Base-by-base conservation (phyloP, 2,797 vertebrate species). In the Coregonus sp. region DNA sequence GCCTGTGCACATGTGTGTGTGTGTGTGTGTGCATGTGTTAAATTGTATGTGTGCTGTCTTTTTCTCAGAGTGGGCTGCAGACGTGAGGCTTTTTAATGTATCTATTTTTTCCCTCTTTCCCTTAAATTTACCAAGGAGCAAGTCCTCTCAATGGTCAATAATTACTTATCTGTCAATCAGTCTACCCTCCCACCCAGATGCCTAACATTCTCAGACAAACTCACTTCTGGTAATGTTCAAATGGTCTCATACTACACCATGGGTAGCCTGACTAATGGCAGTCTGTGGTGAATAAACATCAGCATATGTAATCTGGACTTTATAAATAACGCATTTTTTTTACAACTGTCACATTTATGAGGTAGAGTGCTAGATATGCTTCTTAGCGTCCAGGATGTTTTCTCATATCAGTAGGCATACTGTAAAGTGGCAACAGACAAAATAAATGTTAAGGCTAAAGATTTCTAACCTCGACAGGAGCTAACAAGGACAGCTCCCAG, bases 151-250 rank as follows among this genome's bases (percentile, higher is more conserved):
- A 15, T 69, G 12, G 1, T 63, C 40, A n/a, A 20, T 52, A 12
- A 15, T 40, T 67, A 73, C 59, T 47, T 82, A 68, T 79, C 78
- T 72, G 79, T 37, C 85, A 79, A 40, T 84, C 73, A 74, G 15
- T 14, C 65, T 1, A 33, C 25, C 80, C 73, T 81, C 68, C 63
- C 74, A 78, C 81, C 40, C 5, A 83, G 59, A 84, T 81, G 63
- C 78, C 77, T 81, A 18, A 80, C 84, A 83, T 86, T 83, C 81
- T 85, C 83, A 86, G 81, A 83, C 82, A 33, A 77, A 67, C 70
- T 69, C 76, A 73, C 67, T 65, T 37, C 54, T 35, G 5, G 12
- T 20, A 33, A 29, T 52, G 40, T 65, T 74, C 51, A n/a, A 66
- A 75, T 11, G 47, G 73, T 47, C 20, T 68, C 66, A 1, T 68